Evolutionary conservation across 1,140 invertebrate species (phyloP).

Genomic region (Megathymus violae): DNA sequence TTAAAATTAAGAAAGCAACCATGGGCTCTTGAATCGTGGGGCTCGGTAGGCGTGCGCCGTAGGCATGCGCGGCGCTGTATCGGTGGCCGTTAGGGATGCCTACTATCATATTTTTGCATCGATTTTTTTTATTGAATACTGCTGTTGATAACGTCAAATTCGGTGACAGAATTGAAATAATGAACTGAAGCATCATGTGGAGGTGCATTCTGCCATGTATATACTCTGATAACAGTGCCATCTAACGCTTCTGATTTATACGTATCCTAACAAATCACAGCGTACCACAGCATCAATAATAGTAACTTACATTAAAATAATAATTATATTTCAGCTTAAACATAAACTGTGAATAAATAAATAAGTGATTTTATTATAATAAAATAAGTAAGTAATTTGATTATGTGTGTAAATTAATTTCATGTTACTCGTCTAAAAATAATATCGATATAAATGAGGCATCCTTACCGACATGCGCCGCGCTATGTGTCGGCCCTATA

Average conservation of each 20-base stretch:
- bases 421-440: neutral
- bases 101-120: neutral
- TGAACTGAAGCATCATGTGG: neutral
- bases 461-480: slow-evolving; percentile 22
- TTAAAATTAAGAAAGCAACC: slow-evolving; percentile 78
- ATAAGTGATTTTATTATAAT: neutral
- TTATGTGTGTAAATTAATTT: neutral
- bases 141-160: neutral
- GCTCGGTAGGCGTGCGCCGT: slow-evolving; percentile 67
- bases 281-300: neutral
- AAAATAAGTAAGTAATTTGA: neutral
- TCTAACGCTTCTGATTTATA: neutral
- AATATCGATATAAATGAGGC: slow-evolving; percentile 3
- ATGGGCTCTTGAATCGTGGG: slow-evolving; percentile 73
- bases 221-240: neutral
- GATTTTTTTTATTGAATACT: neutral
- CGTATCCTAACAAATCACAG: neutral
- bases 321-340: neutral
- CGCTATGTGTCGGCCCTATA: slow-evolving; percentile 13
- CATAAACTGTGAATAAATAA: neutral
- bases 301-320: neutral
- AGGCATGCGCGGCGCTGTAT: slow-evolving; percentile 43
- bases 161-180: neutral
- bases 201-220: neutral
- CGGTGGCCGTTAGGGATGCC: slow-evolving; percentile 22